These are phyloP conservation scores for Sebastes kiyomatsui DNA, from an alignment of 2,797 vertebrate genomes.

Conservation along the genomic window DNA sequence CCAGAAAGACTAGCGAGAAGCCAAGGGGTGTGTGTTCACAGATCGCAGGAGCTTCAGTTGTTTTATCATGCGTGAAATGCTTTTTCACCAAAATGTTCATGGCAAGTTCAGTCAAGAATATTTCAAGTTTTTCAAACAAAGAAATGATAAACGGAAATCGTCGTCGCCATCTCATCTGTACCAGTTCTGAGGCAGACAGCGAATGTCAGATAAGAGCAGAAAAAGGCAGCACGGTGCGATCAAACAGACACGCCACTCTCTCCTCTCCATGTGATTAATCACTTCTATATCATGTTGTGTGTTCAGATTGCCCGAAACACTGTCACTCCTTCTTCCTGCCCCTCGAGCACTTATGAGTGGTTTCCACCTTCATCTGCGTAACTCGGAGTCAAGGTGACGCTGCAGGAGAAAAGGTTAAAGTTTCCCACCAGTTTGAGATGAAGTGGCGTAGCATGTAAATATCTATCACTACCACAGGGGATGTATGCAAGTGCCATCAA, in stretches of 20 bases:
- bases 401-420: constrained; percentile 21
- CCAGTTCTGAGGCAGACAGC: constrained; percentile 32
- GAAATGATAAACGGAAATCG: constrained; percentile 5
- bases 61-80: constrained; percentile 38
- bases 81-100: constrained; percentile 31
- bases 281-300: not conserved
- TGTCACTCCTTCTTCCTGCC: not conserved
- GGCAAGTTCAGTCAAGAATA: constrained; percentile 25
- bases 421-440: constrained; percentile 37
- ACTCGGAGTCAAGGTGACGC: constrained; percentile 35
- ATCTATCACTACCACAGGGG: constrained; percentile 55
- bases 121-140: constrained; percentile 41
- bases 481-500: constrained; percentile 78
- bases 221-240: constrained; percentile 77
- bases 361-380: constrained; percentile 12
- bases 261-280: constrained; percentile 16
- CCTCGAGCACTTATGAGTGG: constrained; percentile 6
- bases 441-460: constrained; percentile 39
- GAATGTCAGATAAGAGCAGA: constrained; percentile 48
- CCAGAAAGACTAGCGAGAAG: not conserved
- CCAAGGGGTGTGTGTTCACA: constrained; percentile 24
- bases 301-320: constrained; percentile 14
- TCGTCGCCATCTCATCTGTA: not conserved
- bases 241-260: constrained; percentile 50
- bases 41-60: constrained; percentile 38